Conservation (phyloP, 2,797 vertebrate species). For the Sebastes nivosus region DNA sequence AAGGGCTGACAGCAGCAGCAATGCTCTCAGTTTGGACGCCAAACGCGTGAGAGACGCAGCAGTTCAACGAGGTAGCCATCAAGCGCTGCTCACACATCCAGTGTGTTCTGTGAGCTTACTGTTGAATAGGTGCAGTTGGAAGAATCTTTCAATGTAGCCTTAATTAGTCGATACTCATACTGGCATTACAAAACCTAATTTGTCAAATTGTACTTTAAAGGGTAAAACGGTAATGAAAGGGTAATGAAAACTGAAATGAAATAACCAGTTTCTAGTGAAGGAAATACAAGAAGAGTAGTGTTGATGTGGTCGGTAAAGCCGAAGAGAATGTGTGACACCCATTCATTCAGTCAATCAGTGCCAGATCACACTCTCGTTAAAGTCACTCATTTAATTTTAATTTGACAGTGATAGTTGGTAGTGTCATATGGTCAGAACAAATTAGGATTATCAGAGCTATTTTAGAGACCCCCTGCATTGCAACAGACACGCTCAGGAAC, state of each 20-base stretch:
- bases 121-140: background rate
- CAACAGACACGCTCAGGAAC: background rate
- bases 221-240: background rate
- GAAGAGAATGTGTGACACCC: background rate
- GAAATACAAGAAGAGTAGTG: background rate
- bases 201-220: background rate
- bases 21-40: too few relatives aligned
- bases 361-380: constrained; percentile 27
- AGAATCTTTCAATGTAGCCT: background rate
- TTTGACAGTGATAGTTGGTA: constrained; percentile 42
- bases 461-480: background rate
- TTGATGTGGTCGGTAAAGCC: background rate
- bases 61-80: too few relatives aligned
- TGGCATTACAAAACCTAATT: background rate
- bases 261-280: background rate
- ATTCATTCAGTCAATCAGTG: background rate
- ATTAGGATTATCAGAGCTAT: constrained; percentile 13
- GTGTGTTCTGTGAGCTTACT: too few relatives aligned
- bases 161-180: background rate
- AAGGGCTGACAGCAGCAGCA: too few relatives aligned
- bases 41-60: too few relatives aligned
- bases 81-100: too few relatives aligned
- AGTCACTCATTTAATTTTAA: constrained; percentile 41
- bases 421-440: constrained; percentile 6
- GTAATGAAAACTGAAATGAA: background rate